phyloP scores from a whole-genome alignment of 1,140 invertebrate genomes.

The Sitodiplosis mosellana region DNA sequence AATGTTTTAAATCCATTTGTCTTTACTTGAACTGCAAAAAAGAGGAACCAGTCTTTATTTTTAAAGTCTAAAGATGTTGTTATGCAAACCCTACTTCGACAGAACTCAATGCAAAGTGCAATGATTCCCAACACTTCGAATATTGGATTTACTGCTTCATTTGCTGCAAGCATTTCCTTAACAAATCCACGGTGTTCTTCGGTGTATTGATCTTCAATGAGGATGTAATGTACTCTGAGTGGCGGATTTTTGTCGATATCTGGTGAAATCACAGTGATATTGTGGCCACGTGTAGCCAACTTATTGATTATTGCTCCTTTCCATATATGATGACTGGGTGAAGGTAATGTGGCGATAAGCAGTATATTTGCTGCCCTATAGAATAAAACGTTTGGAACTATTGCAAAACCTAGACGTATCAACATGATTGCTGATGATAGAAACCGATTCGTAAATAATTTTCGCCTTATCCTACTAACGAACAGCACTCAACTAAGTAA shows the following conservation, averaged over 20 bases:
- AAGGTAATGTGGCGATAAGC: not conserved
- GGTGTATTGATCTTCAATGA: not conserved
- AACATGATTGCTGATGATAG: no score
- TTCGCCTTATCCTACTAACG: no score
- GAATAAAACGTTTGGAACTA: not conserved
- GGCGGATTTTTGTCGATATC: not conserved
- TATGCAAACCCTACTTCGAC: not conserved
- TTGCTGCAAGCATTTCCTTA: not conserved
- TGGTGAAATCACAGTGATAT: conserved; percentile 33
- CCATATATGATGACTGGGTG: conserved; percentile 1
- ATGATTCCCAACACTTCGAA: not conserved
- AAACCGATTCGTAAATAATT: no score
- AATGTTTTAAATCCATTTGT: not conserved
- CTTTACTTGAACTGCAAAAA: not conserved
- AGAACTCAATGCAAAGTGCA: not conserved
- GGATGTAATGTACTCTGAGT: not conserved
- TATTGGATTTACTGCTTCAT: not conserved
- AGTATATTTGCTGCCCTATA: not conserved
- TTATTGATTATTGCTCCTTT: conserved; percentile 28
- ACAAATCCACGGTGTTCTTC: not conserved
- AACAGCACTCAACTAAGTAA: no score
- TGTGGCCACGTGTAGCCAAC: conserved; percentile 32
- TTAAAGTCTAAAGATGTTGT: not conserved
- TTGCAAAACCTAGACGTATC: not conserved
- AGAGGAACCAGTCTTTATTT: not conserved